Conservation (phyloP, 2,888 invertebrate species). For the Clitarchus hookeri region DNA sequence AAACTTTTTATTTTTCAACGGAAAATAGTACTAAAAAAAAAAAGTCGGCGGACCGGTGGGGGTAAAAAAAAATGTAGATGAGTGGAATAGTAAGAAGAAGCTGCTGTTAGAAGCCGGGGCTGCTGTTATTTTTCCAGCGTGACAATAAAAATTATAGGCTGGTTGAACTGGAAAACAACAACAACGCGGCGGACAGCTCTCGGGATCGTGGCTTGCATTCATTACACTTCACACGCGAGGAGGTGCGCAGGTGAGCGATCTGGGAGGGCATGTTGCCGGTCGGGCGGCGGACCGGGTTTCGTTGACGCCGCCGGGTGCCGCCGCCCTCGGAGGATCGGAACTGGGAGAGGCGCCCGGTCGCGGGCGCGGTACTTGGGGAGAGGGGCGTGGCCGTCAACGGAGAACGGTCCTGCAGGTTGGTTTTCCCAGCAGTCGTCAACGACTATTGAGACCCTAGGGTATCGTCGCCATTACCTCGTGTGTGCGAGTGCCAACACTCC, state of each 20-base stretch:
- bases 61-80: not conserved
- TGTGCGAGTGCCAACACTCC: too few species aligned
- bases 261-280: not conserved
- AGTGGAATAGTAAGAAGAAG: slow-evolving; percentile 23
- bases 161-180: slow-evolving; percentile 39
- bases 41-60: not conserved
- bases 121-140: slow-evolving; percentile 36
- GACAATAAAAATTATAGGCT: slow-evolving; percentile 43
- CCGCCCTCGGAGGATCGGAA: too few species aligned
- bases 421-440: too few species aligned
- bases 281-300: not conserved
- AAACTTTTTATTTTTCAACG: not conserved
- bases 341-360: not conserved
- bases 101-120: slow-evolving; percentile 15
- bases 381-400: too few species aligned
- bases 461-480: too few species aligned
- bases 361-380: too few species aligned
- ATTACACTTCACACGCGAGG: slow-evolving; percentile 32
- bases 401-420: too few species aligned
- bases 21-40: not conserved
- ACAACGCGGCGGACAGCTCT: slow-evolving; percentile 30
- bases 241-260: not conserved
- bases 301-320: not conserved
- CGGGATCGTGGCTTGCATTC: slow-evolving; percentile 34
- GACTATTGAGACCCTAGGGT: too few species aligned